Evolutionary conservation across 2,113 vertebrate genomes (phyloP).

Genomic region (Pampusana beccarii): DNA sequence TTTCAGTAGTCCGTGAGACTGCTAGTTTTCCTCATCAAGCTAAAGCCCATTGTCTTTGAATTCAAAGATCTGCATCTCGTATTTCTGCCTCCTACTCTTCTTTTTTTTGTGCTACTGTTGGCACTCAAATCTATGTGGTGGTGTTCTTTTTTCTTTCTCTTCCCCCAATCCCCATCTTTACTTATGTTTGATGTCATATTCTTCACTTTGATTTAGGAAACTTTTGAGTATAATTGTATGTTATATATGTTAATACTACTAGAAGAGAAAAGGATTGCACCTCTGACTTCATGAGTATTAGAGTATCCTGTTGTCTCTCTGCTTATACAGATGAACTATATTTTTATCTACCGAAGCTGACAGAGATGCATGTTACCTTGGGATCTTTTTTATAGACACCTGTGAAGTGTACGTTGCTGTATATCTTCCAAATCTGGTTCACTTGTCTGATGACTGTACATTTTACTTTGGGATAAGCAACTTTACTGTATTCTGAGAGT

Average conservation of each 20-base stretch:
- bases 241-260: neutral
- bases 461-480: neutral
- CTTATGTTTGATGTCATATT: neutral
- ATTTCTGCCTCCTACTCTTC: neutral
- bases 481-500: neutral
- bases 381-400: neutral
- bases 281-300: neutral
- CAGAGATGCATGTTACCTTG: neutral
- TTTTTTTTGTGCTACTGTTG: neutral
- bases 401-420: neutral
- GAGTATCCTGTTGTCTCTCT: neutral
- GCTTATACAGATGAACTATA: neutral
- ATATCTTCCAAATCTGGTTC: neutral
- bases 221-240: neutral
- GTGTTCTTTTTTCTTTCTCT: too few relatives aligned
- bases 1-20: neutral
- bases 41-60: neutral
- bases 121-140: rapidly evolving
- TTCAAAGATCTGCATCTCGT: neutral
- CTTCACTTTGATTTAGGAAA: neutral
- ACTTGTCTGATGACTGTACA: neutral
- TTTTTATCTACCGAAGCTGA: neutral
- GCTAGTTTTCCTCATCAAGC: neutral
- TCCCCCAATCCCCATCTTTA: neutral
- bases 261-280: neutral